Percentiles rank a stretch among this genome's conserved stretches.
Conservation (phyloP, 2,113 vertebrate species). For the Onychostruthus taczanowskii region DNA sequence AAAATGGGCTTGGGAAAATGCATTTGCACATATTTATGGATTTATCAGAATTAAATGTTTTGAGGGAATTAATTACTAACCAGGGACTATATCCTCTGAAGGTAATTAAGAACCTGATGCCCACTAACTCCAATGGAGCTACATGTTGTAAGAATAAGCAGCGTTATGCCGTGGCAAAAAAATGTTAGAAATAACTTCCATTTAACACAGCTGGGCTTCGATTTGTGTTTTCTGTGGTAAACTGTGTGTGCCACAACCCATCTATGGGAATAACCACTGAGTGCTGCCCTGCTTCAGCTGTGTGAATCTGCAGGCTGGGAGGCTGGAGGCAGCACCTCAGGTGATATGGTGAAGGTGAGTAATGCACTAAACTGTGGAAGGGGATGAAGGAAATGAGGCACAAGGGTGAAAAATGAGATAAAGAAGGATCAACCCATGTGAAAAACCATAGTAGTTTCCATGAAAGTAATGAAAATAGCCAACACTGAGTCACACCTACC, state of each 20-base stretch:
- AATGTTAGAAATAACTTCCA: neutral
- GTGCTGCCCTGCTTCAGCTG: neutral
- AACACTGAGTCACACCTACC: neutral
- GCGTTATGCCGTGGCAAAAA: fast-evolving
- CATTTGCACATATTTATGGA: neutral
- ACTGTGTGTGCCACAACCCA: neutral
- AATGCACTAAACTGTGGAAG: neutral
- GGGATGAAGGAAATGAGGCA: neutral
- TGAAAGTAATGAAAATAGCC: neutral
- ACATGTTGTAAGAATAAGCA: neutral
- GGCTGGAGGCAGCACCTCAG: neutral
- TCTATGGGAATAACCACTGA: neutral
- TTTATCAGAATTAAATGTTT: neutral
- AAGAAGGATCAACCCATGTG: neutral
- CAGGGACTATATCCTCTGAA: neutral
- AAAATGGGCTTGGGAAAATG: neutral
- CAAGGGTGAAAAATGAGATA: neutral
- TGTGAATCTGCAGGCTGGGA: neutral
- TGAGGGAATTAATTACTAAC: neutral
- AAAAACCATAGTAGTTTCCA: neutral
- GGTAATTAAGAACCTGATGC: neutral
- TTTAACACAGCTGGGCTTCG: neutral
- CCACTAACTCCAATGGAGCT: neutral
- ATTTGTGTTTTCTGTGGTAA: neutral
- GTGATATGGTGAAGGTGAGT: neutral